Conservation (phyloP, 2,113 vertebrate genomes). For the Anser brachyrhynchus region DNA sequence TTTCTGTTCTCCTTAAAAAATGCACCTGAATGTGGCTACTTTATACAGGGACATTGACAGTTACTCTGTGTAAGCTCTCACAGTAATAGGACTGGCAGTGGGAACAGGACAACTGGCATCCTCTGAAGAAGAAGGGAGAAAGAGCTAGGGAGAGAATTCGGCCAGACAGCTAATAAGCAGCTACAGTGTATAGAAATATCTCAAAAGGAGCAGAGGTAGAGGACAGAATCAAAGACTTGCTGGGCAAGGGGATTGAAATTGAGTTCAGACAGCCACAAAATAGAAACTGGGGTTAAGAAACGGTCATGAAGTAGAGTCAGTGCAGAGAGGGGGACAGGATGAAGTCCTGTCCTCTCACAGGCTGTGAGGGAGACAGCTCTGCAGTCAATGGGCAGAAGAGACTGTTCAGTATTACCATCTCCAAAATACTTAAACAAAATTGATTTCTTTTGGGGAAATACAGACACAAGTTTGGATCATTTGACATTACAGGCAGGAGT, state of each 20-base stretch:
- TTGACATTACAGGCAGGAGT: neutral
- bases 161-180: neutral
- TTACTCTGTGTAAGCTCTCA: neutral
- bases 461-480: neutral
- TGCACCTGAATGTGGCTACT: neutral
- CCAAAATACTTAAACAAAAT: neutral
- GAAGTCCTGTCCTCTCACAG: neutral
- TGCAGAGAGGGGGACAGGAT: neutral
- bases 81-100: neutral
- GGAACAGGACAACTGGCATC: neutral
- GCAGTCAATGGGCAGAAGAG: neutral
- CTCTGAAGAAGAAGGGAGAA: neutral
- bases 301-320: neutral
- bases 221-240: neutral
- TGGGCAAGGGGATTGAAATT: neutral
- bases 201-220: neutral
- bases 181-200: neutral
- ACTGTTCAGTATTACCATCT: neutral
- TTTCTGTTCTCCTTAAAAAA: slow-evolving; percentile 3
- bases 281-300: neutral
- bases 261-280: neutral
- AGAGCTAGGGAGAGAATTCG: neutral
- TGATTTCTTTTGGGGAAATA: neutral
- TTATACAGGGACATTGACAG: neutral
- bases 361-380: neutral